These are phyloP conservation scores for Urophycis tenuis DNA, from an alignment of 2,797 vertebrate species.

Conservation along the genomic window DNA sequence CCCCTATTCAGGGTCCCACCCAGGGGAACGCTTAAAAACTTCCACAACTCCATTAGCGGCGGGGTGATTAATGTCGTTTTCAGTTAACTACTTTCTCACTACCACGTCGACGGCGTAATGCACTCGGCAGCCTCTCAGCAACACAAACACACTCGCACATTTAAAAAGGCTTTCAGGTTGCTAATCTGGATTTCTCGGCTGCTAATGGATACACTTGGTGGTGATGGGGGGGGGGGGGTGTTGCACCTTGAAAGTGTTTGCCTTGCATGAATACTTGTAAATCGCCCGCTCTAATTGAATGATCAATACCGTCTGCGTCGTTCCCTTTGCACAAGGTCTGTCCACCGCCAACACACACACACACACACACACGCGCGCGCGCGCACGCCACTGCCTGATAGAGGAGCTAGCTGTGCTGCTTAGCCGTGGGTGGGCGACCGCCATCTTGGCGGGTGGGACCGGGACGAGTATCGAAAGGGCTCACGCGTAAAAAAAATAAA, in stretches of 20 bases:
- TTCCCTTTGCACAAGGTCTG: not conserved
- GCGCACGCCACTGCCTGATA: no score
- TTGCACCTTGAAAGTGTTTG: not conserved
- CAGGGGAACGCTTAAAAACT: constrained; percentile 39
- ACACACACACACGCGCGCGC: not conserved
- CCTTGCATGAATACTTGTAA: not conserved
- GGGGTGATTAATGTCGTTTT: constrained; percentile 56
- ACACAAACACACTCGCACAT: constrained; percentile 11
- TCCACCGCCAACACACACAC: not conserved
- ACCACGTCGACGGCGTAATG: constrained; percentile 51
- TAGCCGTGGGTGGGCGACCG: not conserved
- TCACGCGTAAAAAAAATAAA: no score
- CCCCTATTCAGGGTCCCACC: not conserved
- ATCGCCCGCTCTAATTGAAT: not conserved
- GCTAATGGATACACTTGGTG: constrained; percentile 28
- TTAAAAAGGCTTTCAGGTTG: constrained; percentile 57
- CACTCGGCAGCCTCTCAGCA: constrained; percentile 40
- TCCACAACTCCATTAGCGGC: constrained; percentile 19
- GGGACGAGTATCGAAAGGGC: no score
- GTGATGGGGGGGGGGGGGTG: not conserved
- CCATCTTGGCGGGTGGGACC: not conserved
- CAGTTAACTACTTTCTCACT: constrained; percentile 47
- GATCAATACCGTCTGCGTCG: not conserved
- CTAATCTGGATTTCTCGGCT: constrained; percentile 44
- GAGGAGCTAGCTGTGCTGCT: no score